phyloP scores from a whole-genome alignment of 1,140 invertebrate genomes.

The Zaprionus ornatus region DNA sequence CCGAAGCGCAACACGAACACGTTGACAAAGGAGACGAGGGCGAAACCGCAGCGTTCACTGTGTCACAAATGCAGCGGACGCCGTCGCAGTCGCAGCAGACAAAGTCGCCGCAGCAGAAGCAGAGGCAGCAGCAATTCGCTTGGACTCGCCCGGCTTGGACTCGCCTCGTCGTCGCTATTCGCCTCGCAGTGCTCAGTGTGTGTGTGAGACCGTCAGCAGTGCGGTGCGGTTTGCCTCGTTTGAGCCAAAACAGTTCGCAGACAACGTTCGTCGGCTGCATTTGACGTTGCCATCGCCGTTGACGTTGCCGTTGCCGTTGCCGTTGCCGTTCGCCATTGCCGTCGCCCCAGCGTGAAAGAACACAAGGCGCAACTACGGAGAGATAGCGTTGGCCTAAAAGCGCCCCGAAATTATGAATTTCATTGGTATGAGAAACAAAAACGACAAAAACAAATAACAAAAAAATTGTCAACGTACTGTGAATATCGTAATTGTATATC shows the following conservation, averaged over 20 bases:
- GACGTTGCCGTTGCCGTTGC: too few species aligned
- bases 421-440: constrained; percentile 75
- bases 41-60: constrained; percentile 49
- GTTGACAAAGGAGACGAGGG: constrained; percentile 29
- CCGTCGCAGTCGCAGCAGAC: constrained; percentile 18
- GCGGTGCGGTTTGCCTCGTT: constrained; percentile 21
- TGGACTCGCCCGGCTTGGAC: neutral
- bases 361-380: constrained; percentile 67
- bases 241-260: constrained; percentile 41
- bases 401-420: constrained; percentile 84
- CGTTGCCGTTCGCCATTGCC: constrained; percentile 39
- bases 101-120: constrained; percentile 25
- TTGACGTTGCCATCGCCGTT: constrained; percentile 45
- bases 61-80: constrained; percentile 52
- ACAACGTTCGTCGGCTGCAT: constrained; percentile 47
- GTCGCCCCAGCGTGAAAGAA: constrained; percentile 32
- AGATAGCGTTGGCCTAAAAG: constrained; percentile 82
- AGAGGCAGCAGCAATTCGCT: constrained; percentile 16
- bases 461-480: constrained; percentile 1
- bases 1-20: constrained; percentile 18
- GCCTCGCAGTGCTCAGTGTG: constrained; percentile 20
- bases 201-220: constrained; percentile 40
- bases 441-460: neutral
- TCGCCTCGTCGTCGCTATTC: neutral
- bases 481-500: neutral